Evolutionary conservation across 2,113 vertebrate species (phyloP).

Genomic region (Zosterops lateralis): DNA sequence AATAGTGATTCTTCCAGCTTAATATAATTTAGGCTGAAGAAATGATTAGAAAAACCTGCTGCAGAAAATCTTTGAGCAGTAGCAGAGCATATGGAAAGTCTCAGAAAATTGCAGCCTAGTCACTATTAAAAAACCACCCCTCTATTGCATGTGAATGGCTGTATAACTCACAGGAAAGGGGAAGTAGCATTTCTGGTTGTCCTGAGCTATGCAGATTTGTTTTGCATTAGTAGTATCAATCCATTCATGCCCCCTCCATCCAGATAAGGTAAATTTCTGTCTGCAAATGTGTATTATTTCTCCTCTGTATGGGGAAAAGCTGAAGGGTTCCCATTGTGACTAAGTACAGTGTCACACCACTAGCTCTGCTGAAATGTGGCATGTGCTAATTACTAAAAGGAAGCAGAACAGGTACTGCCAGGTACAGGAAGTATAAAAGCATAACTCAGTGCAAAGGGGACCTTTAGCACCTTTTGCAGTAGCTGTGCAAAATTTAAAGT

Average conservation of each 20-base stretch:
- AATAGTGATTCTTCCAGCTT: not conserved
- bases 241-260: not conserved
- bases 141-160: not conserved
- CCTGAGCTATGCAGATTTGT: not conserved
- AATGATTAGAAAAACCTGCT: not conserved
- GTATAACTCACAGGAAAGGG: not conserved
- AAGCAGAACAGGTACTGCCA: not conserved
- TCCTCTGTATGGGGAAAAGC: not conserved
- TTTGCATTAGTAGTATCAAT: not conserved
- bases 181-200: not conserved
- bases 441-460: not conserved
- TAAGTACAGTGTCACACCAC: not conserved
- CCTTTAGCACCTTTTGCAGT: not conserved
- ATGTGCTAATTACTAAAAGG: not conserved
- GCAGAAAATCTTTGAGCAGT: not conserved
- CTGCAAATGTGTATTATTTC: not conserved
- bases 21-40: not conserved
- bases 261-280: not conserved
- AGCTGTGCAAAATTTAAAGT: not conserved
- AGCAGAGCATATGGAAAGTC: not conserved
- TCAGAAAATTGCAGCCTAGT: not conserved
- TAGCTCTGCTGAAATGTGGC: not conserved
- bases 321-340: not conserved
- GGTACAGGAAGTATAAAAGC: not conserved
- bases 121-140: not conserved